Evolutionary conservation across 2,888 invertebrate genomes (phyloP).

Genomic region (Brenthis daphne): DNA sequence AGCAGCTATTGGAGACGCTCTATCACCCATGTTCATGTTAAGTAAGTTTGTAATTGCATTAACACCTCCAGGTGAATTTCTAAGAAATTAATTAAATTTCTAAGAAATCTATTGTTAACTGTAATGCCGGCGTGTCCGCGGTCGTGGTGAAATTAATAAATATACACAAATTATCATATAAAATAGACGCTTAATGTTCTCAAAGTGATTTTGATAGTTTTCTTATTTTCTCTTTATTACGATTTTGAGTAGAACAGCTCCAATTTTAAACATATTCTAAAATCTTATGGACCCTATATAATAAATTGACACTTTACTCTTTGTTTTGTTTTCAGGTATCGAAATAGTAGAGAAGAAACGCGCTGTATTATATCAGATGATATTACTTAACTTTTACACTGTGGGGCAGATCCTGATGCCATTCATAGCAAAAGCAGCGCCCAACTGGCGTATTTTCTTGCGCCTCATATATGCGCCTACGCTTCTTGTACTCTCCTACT

Average conservation of each 20-base stretch:
- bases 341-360: constrained; percentile 73
- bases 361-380: constrained; percentile 70
- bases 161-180: too few relatives aligned
- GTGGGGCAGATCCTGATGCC: constrained; percentile 70
- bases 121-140: too few relatives aligned
- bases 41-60: constrained; percentile 53
- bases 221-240: too few relatives aligned
- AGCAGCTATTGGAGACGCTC: constrained; percentile 71
- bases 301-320: not conserved
- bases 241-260: too few relatives aligned
- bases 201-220: too few relatives aligned
- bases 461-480: constrained; percentile 72
- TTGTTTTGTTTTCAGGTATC: constrained; percentile 56
- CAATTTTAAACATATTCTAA: too few relatives aligned
- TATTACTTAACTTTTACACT: constrained; percentile 72
- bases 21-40: constrained; percentile 75
- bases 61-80: too few relatives aligned
- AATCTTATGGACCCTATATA: not conserved
- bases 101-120: too few relatives aligned
- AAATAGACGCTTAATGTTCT: too few relatives aligned
- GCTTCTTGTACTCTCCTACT: constrained; percentile 64
- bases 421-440: constrained; percentile 69
- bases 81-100: too few relatives aligned
- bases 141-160: too few relatives aligned
- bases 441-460: constrained; percentile 73